A percentile compares a stretch with the other conserved stretches of the same genome.
Conservation (phyloP, 2,888 invertebrate genomes). For the Diadegma fenestrale region DNA sequence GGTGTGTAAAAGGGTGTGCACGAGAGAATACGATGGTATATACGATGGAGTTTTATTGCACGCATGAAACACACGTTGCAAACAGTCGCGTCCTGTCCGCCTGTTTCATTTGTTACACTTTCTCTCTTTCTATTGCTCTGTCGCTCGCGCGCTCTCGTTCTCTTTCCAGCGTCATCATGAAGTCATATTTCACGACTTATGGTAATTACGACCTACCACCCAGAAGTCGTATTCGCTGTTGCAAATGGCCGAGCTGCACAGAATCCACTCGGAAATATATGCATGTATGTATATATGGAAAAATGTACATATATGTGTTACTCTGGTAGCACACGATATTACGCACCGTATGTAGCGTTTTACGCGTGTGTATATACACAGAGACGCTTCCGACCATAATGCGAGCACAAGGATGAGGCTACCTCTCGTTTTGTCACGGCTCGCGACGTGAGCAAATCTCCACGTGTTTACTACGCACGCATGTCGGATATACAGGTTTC, state of each 20-base stretch:
- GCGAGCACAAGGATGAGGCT: conserved; percentile 42
- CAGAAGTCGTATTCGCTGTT: conserved; percentile 75
- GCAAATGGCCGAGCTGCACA: conserved; percentile 51
- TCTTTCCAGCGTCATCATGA: conserved; percentile 79
- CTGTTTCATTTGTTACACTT: conserved; percentile 80
- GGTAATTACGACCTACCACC: conserved; percentile 83
- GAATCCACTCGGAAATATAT: conserved; percentile 26
- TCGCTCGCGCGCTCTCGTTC: conserved; percentile 14
- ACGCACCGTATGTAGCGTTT: conserved; percentile 42
- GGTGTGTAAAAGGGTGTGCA: conserved; percentile 53
- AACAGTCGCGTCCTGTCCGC: conserved; percentile 57
- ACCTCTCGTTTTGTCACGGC: conserved; percentile 55
- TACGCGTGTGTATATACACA: conserved; percentile 18
- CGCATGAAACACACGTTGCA: conserved; percentile 57
- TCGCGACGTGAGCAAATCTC: conserved; percentile 55
- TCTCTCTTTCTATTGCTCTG: conserved; percentile 43
- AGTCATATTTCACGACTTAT: conserved; percentile 84
- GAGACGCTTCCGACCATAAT: conserved; percentile 34
- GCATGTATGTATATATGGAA: conserved; percentile 7
- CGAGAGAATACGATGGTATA: conserved; percentile 37
- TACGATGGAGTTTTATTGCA: conserved; percentile 58
- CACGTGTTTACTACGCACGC: conserved; percentile 17
- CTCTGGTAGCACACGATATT: conserved; percentile 29
- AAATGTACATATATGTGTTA: conserved; percentile 10
- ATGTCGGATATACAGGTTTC: background rate